Evolutionary conservation across 2,797 vertebrate species (phyloP).

Genomic region (Sternotherus odoratus): DNA sequence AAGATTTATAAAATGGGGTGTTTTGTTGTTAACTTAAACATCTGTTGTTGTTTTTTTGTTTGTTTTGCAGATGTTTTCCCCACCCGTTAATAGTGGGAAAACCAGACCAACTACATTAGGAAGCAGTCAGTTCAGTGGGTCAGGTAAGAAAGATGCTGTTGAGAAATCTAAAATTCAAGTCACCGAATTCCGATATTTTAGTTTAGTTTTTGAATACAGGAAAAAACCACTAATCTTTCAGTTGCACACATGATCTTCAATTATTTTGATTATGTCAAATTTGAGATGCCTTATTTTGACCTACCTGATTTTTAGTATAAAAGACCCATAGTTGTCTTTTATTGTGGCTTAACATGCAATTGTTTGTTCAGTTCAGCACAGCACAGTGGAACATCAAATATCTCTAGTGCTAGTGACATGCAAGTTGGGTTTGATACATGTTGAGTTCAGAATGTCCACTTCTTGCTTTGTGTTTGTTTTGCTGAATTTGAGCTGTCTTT

Average conservation of each 20-base stretch:
- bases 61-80: slow-evolving; percentile 97
- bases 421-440: not conserved
- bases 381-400: not conserved
- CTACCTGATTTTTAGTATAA: not conserved
- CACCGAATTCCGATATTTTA: not conserved
- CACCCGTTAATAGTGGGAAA: slow-evolving; percentile 97
- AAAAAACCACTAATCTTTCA: not conserved
- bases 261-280: too few relatives aligned
- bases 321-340: not conserved
- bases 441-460: not conserved
- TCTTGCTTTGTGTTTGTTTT: not conserved
- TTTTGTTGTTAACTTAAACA: slow-evolving; percentile 49
- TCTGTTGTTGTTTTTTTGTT: slow-evolving; percentile 45
- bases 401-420: not conserved
- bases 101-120: slow-evolving; percentile 96
- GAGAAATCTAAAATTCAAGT: not conserved
- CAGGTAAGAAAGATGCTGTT: slow-evolving; percentile 91
- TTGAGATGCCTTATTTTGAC: not conserved
- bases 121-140: slow-evolving; percentile 97
- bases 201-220: accelerated
- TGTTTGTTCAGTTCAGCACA: not conserved
- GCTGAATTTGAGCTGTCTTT: not conserved
- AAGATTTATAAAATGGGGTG: not conserved
- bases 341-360: accelerated
- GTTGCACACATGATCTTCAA: not conserved